Percentiles rank a stretch among this genome's conserved stretches.
Evolutionary conservation across 1,140 invertebrate genomes (phyloP).

Genomic region (Neocloeon triangulifer): DNA sequence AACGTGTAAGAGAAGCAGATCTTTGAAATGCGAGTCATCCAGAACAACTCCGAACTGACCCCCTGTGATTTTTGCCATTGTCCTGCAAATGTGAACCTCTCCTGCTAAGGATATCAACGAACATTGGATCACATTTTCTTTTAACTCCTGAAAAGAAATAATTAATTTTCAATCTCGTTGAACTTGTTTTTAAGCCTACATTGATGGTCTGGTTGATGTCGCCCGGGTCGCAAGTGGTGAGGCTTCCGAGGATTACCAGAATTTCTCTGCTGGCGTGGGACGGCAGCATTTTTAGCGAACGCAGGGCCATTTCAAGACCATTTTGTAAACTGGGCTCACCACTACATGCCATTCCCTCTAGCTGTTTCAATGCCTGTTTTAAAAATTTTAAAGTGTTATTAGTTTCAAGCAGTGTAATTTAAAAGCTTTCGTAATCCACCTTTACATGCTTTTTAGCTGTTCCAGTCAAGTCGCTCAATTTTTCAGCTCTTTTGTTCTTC

Average conservation of each 20-base stretch:
- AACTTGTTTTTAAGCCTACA: conserved; percentile 19
- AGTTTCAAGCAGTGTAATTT: no score
- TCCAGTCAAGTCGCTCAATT: conserved; percentile 70
- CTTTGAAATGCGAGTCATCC: conserved; percentile 75
- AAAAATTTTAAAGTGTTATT: conserved; percentile 24
- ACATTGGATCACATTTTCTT: conserved; percentile 43
- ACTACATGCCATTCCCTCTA: conserved; percentile 23
- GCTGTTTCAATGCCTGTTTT: conserved; percentile 14
- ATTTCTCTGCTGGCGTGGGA: conserved; percentile 84
- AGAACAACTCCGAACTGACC: conserved; percentile 71
- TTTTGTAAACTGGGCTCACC: conserved; percentile 94
- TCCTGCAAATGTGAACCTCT: conserved; percentile 79
- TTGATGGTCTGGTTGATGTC: conserved; percentile 76
- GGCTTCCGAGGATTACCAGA: conserved; percentile 71
- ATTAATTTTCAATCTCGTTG: conserved; percentile 22
- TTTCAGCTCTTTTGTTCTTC: conserved; percentile 85
- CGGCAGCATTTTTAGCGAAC: conserved; percentile 72
- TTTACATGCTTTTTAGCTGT: conserved; percentile 62
- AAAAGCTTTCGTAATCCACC: conserved; percentile 15
- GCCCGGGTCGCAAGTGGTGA: conserved; percentile 90
- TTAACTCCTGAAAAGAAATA: conserved; percentile 15
- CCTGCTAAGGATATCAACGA: conserved; percentile 87
- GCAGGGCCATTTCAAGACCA: conserved; percentile 65
- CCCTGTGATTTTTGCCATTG: conserved; percentile 59
- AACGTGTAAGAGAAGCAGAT: conserved; percentile 53